Conservation (phyloP, 2,888 invertebrate species). For the Melanchra persicariae region DNA sequence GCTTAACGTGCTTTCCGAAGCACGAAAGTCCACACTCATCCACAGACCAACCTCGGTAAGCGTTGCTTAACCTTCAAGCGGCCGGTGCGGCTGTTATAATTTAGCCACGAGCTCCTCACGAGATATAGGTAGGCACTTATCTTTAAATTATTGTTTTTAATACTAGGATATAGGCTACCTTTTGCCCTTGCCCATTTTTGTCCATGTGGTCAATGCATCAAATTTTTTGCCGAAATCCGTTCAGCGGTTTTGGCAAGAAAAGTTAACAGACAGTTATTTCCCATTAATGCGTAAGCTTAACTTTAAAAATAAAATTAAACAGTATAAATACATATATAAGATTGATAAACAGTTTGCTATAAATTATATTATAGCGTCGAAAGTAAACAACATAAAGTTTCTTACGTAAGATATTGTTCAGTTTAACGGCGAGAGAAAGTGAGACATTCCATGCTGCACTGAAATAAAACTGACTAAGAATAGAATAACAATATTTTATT, state of each 20-base stretch:
- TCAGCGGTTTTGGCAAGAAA: slow-evolving; percentile 3
- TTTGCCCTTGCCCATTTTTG: too few relatives aligned
- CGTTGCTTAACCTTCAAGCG: too few relatives aligned
- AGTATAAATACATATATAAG: slow-evolving; percentile 1
- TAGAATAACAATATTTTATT: too few relatives aligned
- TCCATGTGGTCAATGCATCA: too few relatives aligned
- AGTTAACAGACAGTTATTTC: neutral
- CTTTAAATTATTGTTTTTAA: neutral
- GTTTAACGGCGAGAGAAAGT: slow-evolving; percentile 71
- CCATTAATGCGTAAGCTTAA: neutral
- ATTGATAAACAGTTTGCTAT: slow-evolving; percentile 35
- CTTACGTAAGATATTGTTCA: slow-evolving; percentile 69
- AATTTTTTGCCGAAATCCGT: neutral
- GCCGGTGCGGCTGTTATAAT: too few relatives aligned
- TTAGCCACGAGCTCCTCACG: too few relatives aligned
- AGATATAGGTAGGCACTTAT: too few relatives aligned
- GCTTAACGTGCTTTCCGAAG: too few relatives aligned
- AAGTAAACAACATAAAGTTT: slow-evolving; percentile 63
- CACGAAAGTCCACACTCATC: too few relatives aligned
- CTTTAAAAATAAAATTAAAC: too few relatives aligned
- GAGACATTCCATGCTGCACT: slow-evolving; percentile 49
- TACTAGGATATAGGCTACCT: too few relatives aligned
- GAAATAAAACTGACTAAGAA: slow-evolving; percentile 49
- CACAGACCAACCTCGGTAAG: too few relatives aligned
- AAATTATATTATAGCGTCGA: slow-evolving; percentile 56